Conservation (phyloP, 2,888 invertebrate genomes). For the Cetonia aurata region DNA sequence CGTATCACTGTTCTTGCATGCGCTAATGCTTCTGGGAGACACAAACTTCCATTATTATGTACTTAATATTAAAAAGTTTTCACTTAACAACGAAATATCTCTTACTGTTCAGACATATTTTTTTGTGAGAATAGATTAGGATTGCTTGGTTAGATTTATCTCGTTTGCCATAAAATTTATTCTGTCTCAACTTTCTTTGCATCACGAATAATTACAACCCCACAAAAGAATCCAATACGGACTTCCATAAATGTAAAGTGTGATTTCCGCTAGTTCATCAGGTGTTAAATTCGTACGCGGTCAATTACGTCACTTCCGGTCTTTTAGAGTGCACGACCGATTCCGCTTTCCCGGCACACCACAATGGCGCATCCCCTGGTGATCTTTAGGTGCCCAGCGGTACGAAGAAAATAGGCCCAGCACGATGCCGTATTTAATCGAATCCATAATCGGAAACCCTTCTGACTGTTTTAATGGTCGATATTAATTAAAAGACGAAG, state of each 20-base stretch:
- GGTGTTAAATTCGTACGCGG: conserved; percentile 15
- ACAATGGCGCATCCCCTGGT: conserved; percentile 18
- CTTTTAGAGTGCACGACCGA: not conserved
- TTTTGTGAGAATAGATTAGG: no score
- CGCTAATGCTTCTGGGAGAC: no score
- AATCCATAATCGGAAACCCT: no score
- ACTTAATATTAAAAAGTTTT: no score
- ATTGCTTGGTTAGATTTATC: no score
- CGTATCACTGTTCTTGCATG: no score
- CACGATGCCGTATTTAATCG: not conserved
- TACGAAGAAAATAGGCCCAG: conserved; percentile 2
- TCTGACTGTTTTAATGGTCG: not conserved
- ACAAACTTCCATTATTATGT: no score
- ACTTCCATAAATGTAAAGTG: not conserved
- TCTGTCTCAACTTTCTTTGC: no score
- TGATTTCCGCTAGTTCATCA: conserved; percentile 10
- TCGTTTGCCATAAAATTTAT: no score
- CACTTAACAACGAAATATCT: no score
- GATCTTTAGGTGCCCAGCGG: conserved; percentile 9
- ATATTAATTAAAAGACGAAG: conserved; percentile 24
- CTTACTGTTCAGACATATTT: no score
- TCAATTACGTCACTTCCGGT: conserved; percentile 19
- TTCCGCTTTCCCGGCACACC: conserved; percentile 13
- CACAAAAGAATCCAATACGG: conserved; percentile 36
- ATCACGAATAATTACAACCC: no score